Evolutionary conservation across 2,888 invertebrate species (phyloP).

Genomic region (Neoitamus cyanurus): DNA sequence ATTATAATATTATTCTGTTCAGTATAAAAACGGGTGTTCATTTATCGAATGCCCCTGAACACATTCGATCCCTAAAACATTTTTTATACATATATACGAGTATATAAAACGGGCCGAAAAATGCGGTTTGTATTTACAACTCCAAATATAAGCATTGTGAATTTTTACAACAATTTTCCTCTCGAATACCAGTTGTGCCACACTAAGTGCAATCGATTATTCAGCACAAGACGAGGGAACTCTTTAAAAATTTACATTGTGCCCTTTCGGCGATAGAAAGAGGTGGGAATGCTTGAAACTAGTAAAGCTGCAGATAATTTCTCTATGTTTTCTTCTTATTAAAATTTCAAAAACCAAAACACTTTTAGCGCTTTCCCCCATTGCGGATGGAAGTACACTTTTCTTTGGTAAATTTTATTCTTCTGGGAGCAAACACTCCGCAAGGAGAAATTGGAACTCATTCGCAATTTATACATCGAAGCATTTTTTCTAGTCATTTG

Average conservation of each 20-base stretch:
- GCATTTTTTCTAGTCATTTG: neutral
- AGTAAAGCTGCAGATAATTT: neutral
- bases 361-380: neutral
- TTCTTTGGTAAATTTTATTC: slow-evolving; percentile 11
- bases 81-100: neutral
- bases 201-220: neutral
- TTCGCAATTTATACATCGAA: slow-evolving; percentile 20
- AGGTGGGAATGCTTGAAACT: neutral
- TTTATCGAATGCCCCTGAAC: too few relatives aligned
- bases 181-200: neutral
- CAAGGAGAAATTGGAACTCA: neutral
- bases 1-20: too few relatives aligned
- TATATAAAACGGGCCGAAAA: neutral
- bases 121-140: neutral
- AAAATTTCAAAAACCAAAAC: neutral
- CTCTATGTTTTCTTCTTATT: slow-evolving; percentile 5
- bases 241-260: neutral
- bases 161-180: neutral
- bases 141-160: neutral
- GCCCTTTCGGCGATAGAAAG: neutral
- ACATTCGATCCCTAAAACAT: neutral
- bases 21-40: too few relatives aligned
- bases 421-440: neutral
- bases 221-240: neutral
- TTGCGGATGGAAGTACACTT: neutral